Conservation (phyloP, 2,888 invertebrate genomes). For the Oasisia sp. region DNA sequence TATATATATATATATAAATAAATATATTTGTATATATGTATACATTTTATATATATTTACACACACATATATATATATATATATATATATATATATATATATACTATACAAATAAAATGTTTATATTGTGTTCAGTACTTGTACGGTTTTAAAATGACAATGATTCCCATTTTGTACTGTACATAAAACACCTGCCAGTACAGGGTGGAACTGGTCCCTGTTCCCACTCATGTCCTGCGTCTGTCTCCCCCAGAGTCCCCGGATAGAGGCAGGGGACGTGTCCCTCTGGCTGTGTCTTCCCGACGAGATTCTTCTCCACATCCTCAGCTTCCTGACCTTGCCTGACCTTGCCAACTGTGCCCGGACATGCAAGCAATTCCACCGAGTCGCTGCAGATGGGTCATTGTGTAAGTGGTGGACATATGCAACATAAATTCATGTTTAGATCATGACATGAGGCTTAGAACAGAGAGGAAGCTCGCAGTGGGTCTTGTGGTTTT, state of each 20-base stretch:
- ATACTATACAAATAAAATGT: too few species aligned
- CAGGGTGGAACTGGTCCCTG: too few species aligned
- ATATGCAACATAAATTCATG: neutral
- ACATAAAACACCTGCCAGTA: too few species aligned
- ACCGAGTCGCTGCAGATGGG: conserved; percentile 58
- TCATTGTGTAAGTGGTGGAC: conserved; percentile 55
- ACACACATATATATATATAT: too few species aligned
- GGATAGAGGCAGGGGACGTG: conserved; percentile 54
- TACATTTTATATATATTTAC: too few species aligned
- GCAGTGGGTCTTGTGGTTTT: too few species aligned
- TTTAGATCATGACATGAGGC: neutral
- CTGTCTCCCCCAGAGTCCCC: conserved; percentile 52
- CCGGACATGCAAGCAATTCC: conserved; percentile 52
- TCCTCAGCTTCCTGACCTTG: conserved; percentile 55
- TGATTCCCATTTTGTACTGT: too few species aligned
- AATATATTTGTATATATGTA: too few species aligned
- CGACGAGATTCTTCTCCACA: conserved; percentile 59
- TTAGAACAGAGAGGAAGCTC: neutral
- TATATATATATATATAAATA: neutral
- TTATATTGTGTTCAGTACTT: too few species aligned
- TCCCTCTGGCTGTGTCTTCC: conserved; percentile 62
- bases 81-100: too few species aligned
- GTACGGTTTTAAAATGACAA: too few species aligned
- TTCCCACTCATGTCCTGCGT: too few species aligned
- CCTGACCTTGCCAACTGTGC: conserved; percentile 50